Evolutionary conservation across 1,140 invertebrate genomes (phyloP).

Genomic region (Drosophila leontia): DNA sequence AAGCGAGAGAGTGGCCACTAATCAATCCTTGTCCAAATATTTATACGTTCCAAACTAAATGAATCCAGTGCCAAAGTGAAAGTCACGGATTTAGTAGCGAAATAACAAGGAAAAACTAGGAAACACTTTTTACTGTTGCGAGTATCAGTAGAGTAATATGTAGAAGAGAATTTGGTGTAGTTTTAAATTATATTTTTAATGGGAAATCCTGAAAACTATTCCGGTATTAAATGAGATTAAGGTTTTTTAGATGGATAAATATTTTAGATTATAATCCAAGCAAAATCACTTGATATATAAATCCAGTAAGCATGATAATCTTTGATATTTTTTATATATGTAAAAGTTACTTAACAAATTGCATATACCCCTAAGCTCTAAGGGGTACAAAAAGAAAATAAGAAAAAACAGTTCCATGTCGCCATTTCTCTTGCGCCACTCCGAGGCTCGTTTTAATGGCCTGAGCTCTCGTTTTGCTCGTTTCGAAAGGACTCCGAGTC

Average conservation of each 20-base stretch:
- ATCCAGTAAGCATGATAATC: background rate
- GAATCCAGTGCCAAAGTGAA: slow-evolving; percentile 59
- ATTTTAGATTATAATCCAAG: background rate
- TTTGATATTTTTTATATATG: background rate
- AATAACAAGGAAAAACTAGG: slow-evolving; percentile 10
- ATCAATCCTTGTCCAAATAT: slow-evolving; percentile 57
- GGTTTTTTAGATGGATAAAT: background rate
- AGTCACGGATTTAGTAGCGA: slow-evolving; percentile 48
- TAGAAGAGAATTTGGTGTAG: background rate
- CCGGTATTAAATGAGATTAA: background rate
- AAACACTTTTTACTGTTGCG: background rate
- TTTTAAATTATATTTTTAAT: background rate
- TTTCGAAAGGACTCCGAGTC: slow-evolving; percentile 40
- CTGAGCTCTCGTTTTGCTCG: slow-evolving; percentile 54
- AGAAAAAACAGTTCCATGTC: slow-evolving; percentile 27
- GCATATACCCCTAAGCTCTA: slow-evolving; percentile 7
- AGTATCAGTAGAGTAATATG: background rate
- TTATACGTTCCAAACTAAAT: slow-evolving; percentile 38
- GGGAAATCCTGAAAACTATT: background rate
- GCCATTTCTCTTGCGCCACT: slow-evolving; percentile 37
- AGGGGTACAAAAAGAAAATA: slow-evolving; percentile 9
- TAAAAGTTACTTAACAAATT: background rate
- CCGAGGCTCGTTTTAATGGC: slow-evolving; percentile 74
- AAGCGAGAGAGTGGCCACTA: slow-evolving; percentile 38
- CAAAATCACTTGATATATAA: background rate